phyloP scores from a whole-genome alignment of 2,113 vertebrate species.

The Clarias batrachus region DNA sequence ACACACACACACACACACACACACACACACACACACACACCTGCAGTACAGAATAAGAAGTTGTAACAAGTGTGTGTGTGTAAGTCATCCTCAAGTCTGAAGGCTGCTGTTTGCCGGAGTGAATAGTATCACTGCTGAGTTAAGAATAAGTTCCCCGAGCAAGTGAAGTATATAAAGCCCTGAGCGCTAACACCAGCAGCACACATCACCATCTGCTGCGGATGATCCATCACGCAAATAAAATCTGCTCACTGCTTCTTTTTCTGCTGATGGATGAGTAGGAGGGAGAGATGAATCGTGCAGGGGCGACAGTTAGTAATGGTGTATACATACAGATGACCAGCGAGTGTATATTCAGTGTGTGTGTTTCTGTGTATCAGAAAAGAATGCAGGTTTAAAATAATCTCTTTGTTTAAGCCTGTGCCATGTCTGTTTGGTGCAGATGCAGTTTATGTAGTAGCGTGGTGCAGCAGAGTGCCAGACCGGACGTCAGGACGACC shows the following conservation, averaged over 20 bases:
- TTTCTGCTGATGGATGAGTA: neutral
- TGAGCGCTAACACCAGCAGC: neutral
- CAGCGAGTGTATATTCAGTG: neutral
- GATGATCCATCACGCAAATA: neutral
- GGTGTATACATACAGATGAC: neutral
- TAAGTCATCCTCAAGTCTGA: neutral
- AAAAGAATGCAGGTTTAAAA: neutral
- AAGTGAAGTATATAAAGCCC: neutral
- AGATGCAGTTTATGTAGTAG: slow-evolving; percentile 95
- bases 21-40: too few species aligned
- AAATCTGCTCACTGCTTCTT: neutral
- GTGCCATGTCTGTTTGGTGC: slow-evolving; percentile 43
- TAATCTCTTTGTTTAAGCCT: neutral
- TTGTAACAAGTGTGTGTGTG: neutral
- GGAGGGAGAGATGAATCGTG: neutral
- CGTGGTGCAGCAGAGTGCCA: slow-evolving; percentile 66
- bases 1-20: too few species aligned
- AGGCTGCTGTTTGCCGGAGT: neutral
- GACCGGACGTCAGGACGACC: slow-evolving; percentile 58
- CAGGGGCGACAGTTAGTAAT: neutral
- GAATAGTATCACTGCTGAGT: neutral
- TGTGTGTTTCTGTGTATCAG: neutral
- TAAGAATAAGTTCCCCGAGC: too few species aligned
- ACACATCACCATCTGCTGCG: neutral
- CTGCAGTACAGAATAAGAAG: too few species aligned